Evolutionary conservation across 2,797 vertebrate genomes (phyloP).

Genomic region (Pteronotus mesoamericanus): DNA sequence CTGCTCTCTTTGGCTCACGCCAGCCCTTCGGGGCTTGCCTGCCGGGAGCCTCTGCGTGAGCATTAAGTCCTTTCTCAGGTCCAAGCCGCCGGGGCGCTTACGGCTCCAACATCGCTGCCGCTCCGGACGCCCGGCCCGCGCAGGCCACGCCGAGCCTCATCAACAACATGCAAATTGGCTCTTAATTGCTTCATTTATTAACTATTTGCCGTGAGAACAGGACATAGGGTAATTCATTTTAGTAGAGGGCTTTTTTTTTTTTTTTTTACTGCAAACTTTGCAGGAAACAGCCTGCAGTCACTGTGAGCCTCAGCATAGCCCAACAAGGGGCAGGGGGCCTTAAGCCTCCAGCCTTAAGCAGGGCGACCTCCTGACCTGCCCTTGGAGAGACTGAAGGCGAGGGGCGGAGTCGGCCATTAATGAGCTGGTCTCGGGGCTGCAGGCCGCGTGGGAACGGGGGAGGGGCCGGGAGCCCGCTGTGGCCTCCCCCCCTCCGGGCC

Average conservation of each 20-base stretch:
- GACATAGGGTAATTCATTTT: neutral
- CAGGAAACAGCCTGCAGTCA: neutral
- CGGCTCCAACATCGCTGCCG: fast-evolving
- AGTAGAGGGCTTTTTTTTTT: neutral
- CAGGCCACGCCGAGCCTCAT: neutral
- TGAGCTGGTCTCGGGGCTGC: neutral
- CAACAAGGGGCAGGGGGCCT: neutral
- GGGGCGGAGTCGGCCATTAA: neutral
- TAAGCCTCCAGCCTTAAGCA: fast-evolving
- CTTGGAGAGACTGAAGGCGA: fast-evolving
- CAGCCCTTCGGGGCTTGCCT: too few relatives aligned
- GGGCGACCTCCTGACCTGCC: neutral
- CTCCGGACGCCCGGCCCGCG: neutral
- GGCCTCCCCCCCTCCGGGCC: too few relatives aligned
- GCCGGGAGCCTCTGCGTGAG: neutral
- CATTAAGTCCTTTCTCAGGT: fast-evolving
- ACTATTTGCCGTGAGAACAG: neutral
- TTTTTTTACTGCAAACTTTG: neutral
- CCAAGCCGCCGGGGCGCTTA: too few relatives aligned
- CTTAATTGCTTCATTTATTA: slow-evolving; percentile 27
- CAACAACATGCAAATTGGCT: neutral
- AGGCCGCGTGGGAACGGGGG: neutral
- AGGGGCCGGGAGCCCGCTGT: neutral
- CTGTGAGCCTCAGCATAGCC: neutral
- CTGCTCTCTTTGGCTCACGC: neutral